Base-by-base conservation (phyloP, 2,888 invertebrate genomes). In the Lasioglossum lativentre region DNA sequence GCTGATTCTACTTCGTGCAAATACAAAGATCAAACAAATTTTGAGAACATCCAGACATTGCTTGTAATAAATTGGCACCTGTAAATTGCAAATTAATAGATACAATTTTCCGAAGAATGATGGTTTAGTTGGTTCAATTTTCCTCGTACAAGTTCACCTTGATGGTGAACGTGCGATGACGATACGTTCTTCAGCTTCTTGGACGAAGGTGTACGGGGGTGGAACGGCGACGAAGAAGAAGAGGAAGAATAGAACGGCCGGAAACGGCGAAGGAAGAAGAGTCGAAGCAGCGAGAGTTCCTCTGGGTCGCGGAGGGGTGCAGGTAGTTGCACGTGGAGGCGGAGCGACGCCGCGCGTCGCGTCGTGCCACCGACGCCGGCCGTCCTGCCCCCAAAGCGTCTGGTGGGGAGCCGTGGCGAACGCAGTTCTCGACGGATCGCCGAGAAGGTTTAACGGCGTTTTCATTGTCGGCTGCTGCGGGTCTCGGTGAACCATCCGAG, bases 261-360 rank as follows among this genome's bases (percentile, higher is more conserved):
- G 59, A 78, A 84, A 84, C 77, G 59, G 78, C 27, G 42, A 71
- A 59, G 68, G 59, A 83, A 59, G 84, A 66, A 66, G 59, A 56
- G 68, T 3, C n/a, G 68, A 19, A 34, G 23, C 75, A 34, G 47
- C 34, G 75, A 47, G 70, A 47, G 70, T 8, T 52, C 42, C 52
- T 52, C 34, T 4, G 27, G 59, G 6, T 12, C 3, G n/a, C 45
- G 34, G 68, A 34, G 80, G 86, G 71, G 78, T 85, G 86, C 79
- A 79, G 30, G 92, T 92, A 86, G 91, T 91, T 89, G 88, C 90
- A 88, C 89, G 88, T 86, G 90, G 87, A 93, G 94, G 94, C 94
- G 94, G 94, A 94, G 94, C 94, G 91, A 93, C 91, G 94, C 91
- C 91, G 94, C 94, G 94, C 94, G 92, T 93, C 94, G 93, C 86